Conservation (phyloP, 2,888 invertebrate genomes). For the Aproaerema taeniolella region DNA sequence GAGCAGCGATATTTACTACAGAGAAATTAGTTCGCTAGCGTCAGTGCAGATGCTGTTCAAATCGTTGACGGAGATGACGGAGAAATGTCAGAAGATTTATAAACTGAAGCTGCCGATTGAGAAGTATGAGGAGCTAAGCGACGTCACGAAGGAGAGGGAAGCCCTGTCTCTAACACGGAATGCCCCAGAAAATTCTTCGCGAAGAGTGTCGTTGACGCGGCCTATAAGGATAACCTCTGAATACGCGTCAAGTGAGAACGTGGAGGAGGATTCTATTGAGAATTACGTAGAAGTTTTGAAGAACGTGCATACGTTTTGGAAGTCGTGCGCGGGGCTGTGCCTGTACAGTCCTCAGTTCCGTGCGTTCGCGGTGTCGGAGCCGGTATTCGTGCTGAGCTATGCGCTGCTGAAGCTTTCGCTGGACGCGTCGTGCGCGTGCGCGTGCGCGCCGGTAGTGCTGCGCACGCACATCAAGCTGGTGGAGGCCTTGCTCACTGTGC, state of each 20-base stretch:
- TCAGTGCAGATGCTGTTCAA: slow-evolving; percentile 66
- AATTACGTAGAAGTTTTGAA: slow-evolving; percentile 55
- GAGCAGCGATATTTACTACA: slow-evolving; percentile 42
- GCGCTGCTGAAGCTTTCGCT: slow-evolving; percentile 54
- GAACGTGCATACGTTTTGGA: slow-evolving; percentile 68
- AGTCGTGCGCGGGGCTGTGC: slow-evolving; percentile 67
- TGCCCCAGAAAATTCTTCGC: background rate
- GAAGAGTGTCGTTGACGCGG: slow-evolving; percentile 29
- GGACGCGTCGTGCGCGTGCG: slow-evolving; percentile 36
- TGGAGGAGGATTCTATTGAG: slow-evolving; percentile 31
- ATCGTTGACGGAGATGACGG: slow-evolving; percentile 52
- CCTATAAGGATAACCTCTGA: slow-evolving; percentile 25
- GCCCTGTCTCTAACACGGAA: slow-evolving; percentile 21
- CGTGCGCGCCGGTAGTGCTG: slow-evolving; percentile 34
- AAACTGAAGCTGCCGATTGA: slow-evolving; percentile 44
- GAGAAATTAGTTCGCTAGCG: slow-evolving; percentile 53
- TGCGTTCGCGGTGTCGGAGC: slow-evolving; percentile 50
- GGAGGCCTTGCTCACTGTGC: slow-evolving; percentile 63
- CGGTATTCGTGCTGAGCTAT: slow-evolving; percentile 50
- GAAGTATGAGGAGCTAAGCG: slow-evolving; percentile 45
- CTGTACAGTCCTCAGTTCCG: slow-evolving; percentile 77
- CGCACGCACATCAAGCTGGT: slow-evolving; percentile 50
- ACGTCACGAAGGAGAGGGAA: slow-evolving; percentile 42
- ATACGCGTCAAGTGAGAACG: slow-evolving; percentile 26
- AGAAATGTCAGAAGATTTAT: slow-evolving; percentile 53